phyloP scores from a whole-genome alignment of 2,888 invertebrate genomes.

The Drosophila paramelanica region DNA sequence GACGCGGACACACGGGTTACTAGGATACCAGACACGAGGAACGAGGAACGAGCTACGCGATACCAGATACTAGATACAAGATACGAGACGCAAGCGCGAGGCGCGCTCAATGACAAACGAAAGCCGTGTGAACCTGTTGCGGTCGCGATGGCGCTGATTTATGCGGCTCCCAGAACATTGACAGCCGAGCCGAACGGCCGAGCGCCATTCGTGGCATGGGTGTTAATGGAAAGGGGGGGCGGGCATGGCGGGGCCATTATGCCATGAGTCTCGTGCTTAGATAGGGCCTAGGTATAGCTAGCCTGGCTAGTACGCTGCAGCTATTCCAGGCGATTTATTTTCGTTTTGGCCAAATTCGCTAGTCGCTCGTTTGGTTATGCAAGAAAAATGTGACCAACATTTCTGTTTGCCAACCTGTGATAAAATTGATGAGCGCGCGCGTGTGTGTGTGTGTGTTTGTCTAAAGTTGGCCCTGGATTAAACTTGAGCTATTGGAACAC shows the following conservation, averaged over 20 bases:
- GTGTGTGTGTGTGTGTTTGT: slow-evolving; percentile 21
- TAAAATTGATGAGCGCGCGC: slow-evolving; percentile 55
- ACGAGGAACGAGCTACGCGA: neutral
- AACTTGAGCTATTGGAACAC: slow-evolving; percentile 56
- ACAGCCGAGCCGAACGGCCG: slow-evolving; percentile 26
- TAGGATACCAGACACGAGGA: slow-evolving; percentile 13
- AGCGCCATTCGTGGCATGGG: slow-evolving; percentile 10
- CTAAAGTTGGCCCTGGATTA: slow-evolving; percentile 57
- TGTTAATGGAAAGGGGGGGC: neutral
- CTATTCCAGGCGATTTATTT: slow-evolving; percentile 31
- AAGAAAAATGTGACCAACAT: slow-evolving; percentile 67
- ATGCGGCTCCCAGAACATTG: slow-evolving; percentile 59
- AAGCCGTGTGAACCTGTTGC: slow-evolving; percentile 80
- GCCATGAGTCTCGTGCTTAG: slow-evolving; percentile 76
- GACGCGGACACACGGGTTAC: slow-evolving; percentile 18
- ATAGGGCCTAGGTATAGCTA: slow-evolving; percentile 31
- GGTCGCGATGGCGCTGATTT: slow-evolving; percentile 70
- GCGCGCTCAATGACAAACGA: slow-evolving; percentile 73
- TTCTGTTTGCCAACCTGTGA: slow-evolving; percentile 47
- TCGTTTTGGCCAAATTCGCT: slow-evolving; percentile 42
- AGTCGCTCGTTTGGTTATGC: slow-evolving; percentile 48
- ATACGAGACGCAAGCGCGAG: slow-evolving; percentile 41
- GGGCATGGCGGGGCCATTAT: slow-evolving; percentile 43
- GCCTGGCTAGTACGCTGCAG: slow-evolving; percentile 16
- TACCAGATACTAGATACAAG: neutral